These are phyloP conservation scores for Plectropomus leopardus DNA, from an alignment of 2,113 vertebrate species.

Conservation along the genomic window DNA sequence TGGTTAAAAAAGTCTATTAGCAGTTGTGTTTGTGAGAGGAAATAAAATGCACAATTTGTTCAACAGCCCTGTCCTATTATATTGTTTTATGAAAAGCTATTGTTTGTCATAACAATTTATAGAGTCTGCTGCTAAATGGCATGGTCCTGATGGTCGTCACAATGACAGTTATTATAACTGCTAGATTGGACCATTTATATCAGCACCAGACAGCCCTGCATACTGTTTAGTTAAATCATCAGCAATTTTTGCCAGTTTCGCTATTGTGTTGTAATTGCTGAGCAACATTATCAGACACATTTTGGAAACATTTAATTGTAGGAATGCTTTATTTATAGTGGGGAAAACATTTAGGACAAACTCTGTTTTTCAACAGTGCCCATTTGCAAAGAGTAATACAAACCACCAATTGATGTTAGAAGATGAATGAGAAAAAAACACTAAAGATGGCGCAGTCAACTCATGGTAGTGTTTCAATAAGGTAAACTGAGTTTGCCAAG, in stretches of 20 bases:
- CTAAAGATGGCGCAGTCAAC: neutral
- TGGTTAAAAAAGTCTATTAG: constrained; percentile 5
- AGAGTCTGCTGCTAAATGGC: constrained; percentile 40
- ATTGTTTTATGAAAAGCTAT: constrained; percentile 40
- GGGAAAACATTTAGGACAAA: neutral
- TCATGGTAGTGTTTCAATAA: neutral
- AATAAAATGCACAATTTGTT: neutral
- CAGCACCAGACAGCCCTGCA: constrained; percentile 37
- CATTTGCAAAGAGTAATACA: constrained; percentile 1
- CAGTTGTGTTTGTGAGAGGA: neutral
- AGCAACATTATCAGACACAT: constrained; percentile 7
- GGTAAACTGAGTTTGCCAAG: neutral
- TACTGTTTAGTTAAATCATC: constrained; percentile 24
- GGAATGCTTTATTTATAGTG: constrained; percentile 33
- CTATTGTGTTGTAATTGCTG: constrained; percentile 34
- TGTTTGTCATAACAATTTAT: constrained; percentile 37
- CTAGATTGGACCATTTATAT: constrained; percentile 49
- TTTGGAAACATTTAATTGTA: constrained; percentile 28
- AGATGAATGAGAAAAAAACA: neutral
- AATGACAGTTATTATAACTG: constrained; percentile 30
- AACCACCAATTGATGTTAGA: neutral
- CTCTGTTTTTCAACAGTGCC: neutral
- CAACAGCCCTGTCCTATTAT: constrained; percentile 26
- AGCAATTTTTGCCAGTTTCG: neutral
- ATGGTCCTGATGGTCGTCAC: constrained; percentile 24